A percentile compares a stretch with the other conserved stretches of the same genome.
phyloP scores from a whole-genome alignment of 2,888 invertebrate species.

The Drosophila neotestacea region DNA sequence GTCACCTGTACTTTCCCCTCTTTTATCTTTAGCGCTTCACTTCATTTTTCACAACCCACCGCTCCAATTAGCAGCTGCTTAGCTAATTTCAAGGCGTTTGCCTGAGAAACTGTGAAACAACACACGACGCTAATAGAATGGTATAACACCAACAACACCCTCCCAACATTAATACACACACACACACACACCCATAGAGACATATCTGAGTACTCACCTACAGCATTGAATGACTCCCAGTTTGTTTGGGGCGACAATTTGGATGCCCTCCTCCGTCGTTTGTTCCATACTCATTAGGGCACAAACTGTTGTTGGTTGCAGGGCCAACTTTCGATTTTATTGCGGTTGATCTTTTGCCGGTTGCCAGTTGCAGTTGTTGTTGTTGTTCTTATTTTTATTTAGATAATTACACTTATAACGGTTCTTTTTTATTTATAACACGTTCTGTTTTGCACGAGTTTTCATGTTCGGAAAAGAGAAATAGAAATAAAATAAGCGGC shows the following conservation, averaged over 20 bases:
- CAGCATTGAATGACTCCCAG: slow-evolving; percentile 12
- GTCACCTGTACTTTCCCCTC: neutral
- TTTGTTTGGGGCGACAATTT: slow-evolving; percentile 34
- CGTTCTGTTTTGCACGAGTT: slow-evolving; percentile 41
- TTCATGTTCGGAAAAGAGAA: slow-evolving; percentile 42
- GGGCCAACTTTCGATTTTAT: slow-evolving; percentile 45
- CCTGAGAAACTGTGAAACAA: slow-evolving; percentile 35
- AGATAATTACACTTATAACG: slow-evolving; percentile 24
- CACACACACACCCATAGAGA: neutral
- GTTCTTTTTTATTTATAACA: slow-evolving; percentile 35
- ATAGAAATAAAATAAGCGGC: slow-evolving; percentile 36
- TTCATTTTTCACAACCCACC: slow-evolving; percentile 47
- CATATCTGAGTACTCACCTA: slow-evolving; percentile 40
- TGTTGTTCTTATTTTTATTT: slow-evolving; percentile 17
- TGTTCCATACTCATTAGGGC: slow-evolving; percentile 38
- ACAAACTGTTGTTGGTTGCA: slow-evolving; percentile 6
- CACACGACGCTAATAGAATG: slow-evolving; percentile 45
- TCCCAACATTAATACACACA: slow-evolving; percentile 5
- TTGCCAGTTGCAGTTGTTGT: slow-evolving; percentile 10
- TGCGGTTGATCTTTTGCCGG: slow-evolving; percentile 44
- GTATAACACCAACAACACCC: slow-evolving; percentile 30
- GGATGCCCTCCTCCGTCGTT: slow-evolving; percentile 16
- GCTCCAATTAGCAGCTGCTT: slow-evolving; percentile 70
- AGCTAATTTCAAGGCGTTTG: slow-evolving; percentile 45
- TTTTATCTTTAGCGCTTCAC: slow-evolving; percentile 9